phyloP scores from a whole-genome alignment of 2,888 invertebrate species.

The Calameuta pallipes region DNA sequence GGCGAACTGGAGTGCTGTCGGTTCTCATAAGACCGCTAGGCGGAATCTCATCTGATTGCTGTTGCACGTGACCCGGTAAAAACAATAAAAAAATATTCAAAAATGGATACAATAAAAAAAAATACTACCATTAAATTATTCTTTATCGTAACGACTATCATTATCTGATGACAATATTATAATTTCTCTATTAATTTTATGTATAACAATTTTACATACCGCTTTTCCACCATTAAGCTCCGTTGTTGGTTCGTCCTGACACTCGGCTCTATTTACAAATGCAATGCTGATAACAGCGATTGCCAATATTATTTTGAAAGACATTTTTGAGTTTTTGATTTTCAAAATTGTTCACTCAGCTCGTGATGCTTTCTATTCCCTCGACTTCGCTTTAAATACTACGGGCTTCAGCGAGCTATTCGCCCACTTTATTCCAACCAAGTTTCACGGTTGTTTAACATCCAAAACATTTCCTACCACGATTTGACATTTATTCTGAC shows the following conservation, averaged over 20 bases:
- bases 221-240: background rate
- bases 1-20: background rate
- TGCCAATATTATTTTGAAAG: conserved; percentile 3
- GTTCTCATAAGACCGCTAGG: background rate
- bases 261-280: conserved; percentile 9
- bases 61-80: background rate
- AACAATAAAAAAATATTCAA: background rate
- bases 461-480: background rate
- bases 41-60: background rate
- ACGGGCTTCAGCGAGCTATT: background rate
- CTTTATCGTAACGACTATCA: background rate
- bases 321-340: conserved; percentile 2
- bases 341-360: background rate
- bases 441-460: background rate
- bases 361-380: background rate
- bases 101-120: no score
- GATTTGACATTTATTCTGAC: background rate
- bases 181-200: background rate
- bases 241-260: background rate
- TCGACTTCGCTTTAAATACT: background rate
- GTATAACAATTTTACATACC: background rate
- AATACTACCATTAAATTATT: background rate
- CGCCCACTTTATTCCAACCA: background rate
- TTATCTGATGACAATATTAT: background rate
- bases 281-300: conserved; percentile 8